Conservation (phyloP, 2,888 invertebrate genomes). For the Dynastes tityus region DNA sequence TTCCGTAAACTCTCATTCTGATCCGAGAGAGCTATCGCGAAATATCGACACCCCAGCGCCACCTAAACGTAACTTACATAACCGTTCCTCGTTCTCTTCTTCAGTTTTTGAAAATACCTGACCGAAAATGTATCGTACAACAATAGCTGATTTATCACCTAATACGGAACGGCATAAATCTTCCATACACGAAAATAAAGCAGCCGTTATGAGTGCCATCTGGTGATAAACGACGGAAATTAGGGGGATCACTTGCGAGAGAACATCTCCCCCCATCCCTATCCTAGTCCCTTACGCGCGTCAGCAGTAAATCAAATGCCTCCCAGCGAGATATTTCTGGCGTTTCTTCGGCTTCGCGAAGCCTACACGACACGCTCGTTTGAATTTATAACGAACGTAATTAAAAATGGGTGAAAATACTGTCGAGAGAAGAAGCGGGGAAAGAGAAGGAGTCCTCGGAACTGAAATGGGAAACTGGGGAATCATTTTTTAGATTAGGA, state of each 20-base stretch:
- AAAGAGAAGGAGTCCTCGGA: too few relatives aligned
- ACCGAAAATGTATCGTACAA: conserved; percentile 6
- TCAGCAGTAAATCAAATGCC: conserved; percentile 25
- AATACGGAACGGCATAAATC: conserved; percentile 31
- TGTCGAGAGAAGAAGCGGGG: background rate
- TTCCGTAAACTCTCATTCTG: too few relatives aligned
- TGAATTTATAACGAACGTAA: conserved; percentile 38
- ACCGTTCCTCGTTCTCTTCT: too few relatives aligned
- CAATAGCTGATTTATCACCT: conserved; percentile 25
- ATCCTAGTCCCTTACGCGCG: background rate
- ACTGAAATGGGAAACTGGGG: too few relatives aligned
- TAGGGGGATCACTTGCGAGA: conserved; percentile 12
- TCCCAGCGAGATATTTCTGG: background rate
- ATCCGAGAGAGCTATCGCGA: too few relatives aligned
- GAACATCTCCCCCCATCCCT: background rate
- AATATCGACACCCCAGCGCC: too few relatives aligned
- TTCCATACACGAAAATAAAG: conserved; percentile 17
- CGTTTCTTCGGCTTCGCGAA: conserved; percentile 9
- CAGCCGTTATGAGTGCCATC: conserved; percentile 35
- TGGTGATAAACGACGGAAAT: conserved; percentile 37
- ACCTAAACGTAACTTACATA: too few relatives aligned
- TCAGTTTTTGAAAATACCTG: background rate
- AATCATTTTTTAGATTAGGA: too few relatives aligned
- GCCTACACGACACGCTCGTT: background rate
- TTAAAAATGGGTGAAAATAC: conserved; percentile 4